These are phyloP conservation scores for Chamaetylas fuelleborni DNA, from an alignment of 2,113 vertebrate species.

Conservation along the genomic window DNA sequence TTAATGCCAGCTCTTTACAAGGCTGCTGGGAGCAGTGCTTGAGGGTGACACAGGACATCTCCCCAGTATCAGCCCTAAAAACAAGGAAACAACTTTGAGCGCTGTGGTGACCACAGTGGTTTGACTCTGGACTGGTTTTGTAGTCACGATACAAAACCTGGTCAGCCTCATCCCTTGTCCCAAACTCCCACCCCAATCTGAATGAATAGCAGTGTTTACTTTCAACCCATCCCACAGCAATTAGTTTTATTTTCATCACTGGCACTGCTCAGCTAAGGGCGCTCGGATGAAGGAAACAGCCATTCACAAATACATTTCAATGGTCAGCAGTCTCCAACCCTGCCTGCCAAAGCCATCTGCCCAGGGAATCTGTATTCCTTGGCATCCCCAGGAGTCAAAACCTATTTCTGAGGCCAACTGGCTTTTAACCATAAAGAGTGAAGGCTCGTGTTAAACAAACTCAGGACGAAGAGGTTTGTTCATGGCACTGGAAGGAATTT, in stretches of 20 bases:
- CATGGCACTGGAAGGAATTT: background rate
- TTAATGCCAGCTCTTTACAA: background rate
- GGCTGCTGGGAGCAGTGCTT: background rate
- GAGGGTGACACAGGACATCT: background rate
- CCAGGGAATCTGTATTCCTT: constrained; percentile 41
- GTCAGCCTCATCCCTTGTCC: background rate
- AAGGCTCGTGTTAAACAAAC: constrained; percentile 32
- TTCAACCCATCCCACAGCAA: background rate
- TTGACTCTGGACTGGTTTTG: background rate
- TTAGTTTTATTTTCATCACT: constrained; percentile 12
- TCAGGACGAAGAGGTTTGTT: background rate
- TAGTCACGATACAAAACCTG: background rate
- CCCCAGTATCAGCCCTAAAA: background rate
- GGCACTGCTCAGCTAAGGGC: background rate
- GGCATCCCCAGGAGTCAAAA: constrained; percentile 31
- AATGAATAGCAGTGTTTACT: background rate
- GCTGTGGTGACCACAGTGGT: rapidly evolving
- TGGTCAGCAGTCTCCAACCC: background rate
- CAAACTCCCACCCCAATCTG: rapidly evolving
- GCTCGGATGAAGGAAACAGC: background rate
- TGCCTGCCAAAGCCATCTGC: constrained; percentile 39
- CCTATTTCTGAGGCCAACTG: constrained; percentile 53
- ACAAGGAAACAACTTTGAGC: rapidly evolving
- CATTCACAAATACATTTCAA: constrained; percentile 65
- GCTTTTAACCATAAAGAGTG: constrained; percentile 36